These are phyloP conservation scores for Geopemphigus sp. DNA, from an alignment of 1,140 invertebrate species.

Conservation along the genomic window DNA sequence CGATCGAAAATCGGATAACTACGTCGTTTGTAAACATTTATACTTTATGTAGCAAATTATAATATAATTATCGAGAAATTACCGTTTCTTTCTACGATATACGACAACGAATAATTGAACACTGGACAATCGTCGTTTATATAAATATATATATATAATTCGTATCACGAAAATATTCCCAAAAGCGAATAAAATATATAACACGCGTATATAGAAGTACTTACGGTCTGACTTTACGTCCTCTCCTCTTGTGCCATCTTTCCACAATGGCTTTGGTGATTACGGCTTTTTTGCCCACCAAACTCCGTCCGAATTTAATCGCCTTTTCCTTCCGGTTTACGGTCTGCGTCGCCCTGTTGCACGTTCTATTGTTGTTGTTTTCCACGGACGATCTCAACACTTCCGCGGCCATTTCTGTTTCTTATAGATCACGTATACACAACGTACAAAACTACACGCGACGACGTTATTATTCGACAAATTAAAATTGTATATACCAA, in stretches of 20 bases:
- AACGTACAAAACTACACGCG: no score
- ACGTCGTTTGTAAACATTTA: no score
- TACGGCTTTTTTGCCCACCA: constrained; percentile 13
- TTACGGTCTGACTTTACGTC: constrained; percentile 30
- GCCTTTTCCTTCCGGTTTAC: neutral
- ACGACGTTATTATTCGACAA: no score
- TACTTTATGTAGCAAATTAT: no score
- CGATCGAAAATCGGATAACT: no score
- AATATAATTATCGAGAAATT: no score
- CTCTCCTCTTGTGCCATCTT: constrained; percentile 16
- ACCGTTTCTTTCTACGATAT: no score
- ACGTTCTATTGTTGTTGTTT: neutral
- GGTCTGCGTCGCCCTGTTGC: neutral
- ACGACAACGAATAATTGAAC: no score
- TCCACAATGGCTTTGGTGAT: constrained; percentile 27
- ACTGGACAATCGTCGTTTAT: no score
- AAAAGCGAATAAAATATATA: neutral
- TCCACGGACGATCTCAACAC: neutral
- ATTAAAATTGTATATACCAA: no score
- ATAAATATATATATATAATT: no score
- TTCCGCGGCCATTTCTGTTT: constrained; percentile 10
- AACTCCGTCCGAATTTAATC: constrained; percentile 10
- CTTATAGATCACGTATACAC: no score
- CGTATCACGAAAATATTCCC: neutral
- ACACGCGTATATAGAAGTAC: neutral